Evolutionary conservation across 2,113 vertebrate species (phyloP).

Genomic region (Shinisaurus crocodilurus): DNA sequence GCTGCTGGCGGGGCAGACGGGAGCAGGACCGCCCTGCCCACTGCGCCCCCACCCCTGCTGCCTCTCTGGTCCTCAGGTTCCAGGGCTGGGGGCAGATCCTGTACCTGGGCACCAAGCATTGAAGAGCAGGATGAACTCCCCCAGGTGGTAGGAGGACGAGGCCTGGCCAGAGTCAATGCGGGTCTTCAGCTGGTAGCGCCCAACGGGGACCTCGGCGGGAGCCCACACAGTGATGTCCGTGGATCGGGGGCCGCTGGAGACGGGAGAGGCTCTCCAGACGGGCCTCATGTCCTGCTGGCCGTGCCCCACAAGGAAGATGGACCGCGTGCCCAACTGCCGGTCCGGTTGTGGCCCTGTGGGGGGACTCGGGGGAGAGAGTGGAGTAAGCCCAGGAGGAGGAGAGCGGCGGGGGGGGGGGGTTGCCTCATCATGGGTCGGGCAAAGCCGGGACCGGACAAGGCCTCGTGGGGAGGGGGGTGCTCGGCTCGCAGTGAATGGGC

Average conservation of each 20-base stretch:
- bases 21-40: no score
- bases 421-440: no score
- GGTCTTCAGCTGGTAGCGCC: conserved; percentile 78
- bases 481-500: no score
- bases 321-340: conserved; percentile 80
- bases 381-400: not conserved
- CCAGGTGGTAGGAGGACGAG: conserved; percentile 60
- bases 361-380: not conserved
- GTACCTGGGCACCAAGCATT: conserved; percentile 91
- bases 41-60: not conserved
- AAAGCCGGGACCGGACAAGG: no score
- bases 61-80: no score
- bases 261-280: conserved; percentile 55
- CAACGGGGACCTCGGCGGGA: conserved; percentile 80
- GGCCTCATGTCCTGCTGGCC: conserved; percentile 50
- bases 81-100: not conserved
- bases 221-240: conserved; percentile 61
- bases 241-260: not conserved
- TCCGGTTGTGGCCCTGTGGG: conserved; percentile 80
- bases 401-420: not conserved
- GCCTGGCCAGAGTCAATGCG: conserved; percentile 72
- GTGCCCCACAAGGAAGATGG: conserved; percentile 79
- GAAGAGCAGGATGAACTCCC: conserved; percentile 83
- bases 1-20: no score
- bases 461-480: no score